phyloP scores from a whole-genome alignment of 1,140 invertebrate species.

The Mizuhopecten yessoensis region DNA sequence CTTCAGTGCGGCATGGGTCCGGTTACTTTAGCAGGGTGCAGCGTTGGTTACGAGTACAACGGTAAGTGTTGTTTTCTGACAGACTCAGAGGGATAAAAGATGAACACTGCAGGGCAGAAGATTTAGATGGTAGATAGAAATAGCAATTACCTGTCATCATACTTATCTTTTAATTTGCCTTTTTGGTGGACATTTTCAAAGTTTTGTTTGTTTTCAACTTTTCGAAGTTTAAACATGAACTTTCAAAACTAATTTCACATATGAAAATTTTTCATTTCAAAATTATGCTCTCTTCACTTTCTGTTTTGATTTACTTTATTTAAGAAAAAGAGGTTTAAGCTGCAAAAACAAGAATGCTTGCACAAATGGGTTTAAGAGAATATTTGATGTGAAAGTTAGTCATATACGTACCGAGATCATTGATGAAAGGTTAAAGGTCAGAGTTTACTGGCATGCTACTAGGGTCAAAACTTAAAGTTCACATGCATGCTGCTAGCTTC shows the following conservation, averaged over 20 bases:
- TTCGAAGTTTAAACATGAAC: background rate
- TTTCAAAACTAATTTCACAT: too few species aligned
- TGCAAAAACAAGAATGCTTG: too few species aligned
- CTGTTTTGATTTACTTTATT: too few species aligned
- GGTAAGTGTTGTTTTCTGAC: slow-evolving; percentile 63
- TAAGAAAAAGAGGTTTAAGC: too few species aligned
- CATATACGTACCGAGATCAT: too few species aligned
- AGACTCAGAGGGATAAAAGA: too few species aligned
- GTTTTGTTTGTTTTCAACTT: background rate
- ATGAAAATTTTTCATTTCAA: too few species aligned
- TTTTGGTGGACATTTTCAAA: background rate
- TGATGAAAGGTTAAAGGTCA: background rate
- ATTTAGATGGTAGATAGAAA: slow-evolving; percentile 15
- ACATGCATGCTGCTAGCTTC: background rate
- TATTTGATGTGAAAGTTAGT: background rate
- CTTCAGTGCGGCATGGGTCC: slow-evolving; percentile 73
- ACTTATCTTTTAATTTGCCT: background rate
- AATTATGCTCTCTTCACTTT: too few species aligned
- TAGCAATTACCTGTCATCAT: background rate
- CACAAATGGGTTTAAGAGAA: too few species aligned
- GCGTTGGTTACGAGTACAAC: slow-evolving; percentile 69
- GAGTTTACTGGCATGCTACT: background rate
- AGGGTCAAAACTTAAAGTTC: slow-evolving; percentile 9
- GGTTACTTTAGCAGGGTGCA: slow-evolving; percentile 70
- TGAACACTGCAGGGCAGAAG: background rate